Percentiles rank a stretch among this genome's conserved stretches.
These are phyloP conservation scores for Azemiops feae DNA, from an alignment of 2,113 vertebrate genomes.

Conservation along the genomic window DNA sequence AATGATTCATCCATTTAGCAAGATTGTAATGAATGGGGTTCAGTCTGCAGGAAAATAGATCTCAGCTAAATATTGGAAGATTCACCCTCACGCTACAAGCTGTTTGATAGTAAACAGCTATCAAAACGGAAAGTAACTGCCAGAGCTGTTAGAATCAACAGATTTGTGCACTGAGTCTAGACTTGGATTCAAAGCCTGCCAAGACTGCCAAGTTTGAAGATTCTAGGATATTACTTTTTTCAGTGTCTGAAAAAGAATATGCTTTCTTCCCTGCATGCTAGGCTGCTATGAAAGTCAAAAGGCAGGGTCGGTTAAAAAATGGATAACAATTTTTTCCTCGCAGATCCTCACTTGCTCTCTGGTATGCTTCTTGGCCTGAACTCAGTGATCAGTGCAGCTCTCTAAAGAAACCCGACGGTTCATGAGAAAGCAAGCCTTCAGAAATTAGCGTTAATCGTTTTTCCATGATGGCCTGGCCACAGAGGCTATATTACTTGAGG, in stretches of 20 bases:
- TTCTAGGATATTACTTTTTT: background rate
- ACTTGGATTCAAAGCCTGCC: background rate
- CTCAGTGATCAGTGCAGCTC: conserved; percentile 23
- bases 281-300: background rate
- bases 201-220: background rate
- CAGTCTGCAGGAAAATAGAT: background rate
- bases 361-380: background rate
- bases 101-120: background rate
- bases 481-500: conserved; percentile 54
- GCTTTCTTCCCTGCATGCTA: background rate
- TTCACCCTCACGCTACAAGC: background rate
- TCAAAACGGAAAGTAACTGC: background rate
- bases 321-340: background rate
- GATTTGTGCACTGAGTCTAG: background rate
- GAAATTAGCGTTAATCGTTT: conserved; percentile 53
- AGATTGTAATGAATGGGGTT: background rate
- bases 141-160: background rate
- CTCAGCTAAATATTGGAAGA: background rate
- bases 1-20: background rate
- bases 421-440: conserved; percentile 43
- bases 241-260: background rate
- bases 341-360: background rate
- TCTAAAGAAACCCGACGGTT: conserved; percentile 42
- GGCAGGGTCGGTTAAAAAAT: background rate
- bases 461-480: conserved; percentile 42